Evolutionary conservation across 2,113 vertebrate genomes (phyloP).

Genomic region (Prunella fulvescens): DNA sequence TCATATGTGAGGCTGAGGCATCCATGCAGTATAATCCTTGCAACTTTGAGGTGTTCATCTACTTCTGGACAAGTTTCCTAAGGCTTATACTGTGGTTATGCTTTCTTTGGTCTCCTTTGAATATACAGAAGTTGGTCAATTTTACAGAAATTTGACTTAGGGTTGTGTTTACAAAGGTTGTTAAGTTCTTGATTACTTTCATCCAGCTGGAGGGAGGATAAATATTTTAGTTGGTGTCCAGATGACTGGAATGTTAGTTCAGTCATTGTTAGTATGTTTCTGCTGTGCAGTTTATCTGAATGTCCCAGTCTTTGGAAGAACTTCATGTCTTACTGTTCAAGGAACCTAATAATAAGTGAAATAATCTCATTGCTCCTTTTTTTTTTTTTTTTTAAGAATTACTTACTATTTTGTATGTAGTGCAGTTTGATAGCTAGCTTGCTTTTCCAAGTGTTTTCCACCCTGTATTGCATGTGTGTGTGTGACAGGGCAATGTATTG

Average conservation of each 20-base stretch:
- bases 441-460: neutral
- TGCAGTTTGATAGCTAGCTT: neutral
- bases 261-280: neutral
- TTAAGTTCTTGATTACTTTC: neutral
- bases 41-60: neutral
- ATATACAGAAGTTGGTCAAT: neutral
- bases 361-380: neutral
- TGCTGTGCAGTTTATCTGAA: neutral
- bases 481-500: neutral
- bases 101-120: neutral
- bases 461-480: rapidly evolving
- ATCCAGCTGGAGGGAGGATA: neutral
- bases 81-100: neutral
- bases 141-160: neutral
- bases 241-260: neutral
- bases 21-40: neutral
- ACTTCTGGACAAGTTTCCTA: neutral
- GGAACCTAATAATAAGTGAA: neutral
- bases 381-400: neutral
- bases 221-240: neutral
- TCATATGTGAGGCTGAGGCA: neutral
- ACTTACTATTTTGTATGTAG: neutral
- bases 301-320: neutral
- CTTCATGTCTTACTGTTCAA: neutral
- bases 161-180: neutral